A percentile compares a stretch with the other conserved stretches of the same genome.
Evolutionary conservation across 1,140 invertebrate species (phyloP).

Genomic region (Bombus haemorrhoidalis): DNA sequence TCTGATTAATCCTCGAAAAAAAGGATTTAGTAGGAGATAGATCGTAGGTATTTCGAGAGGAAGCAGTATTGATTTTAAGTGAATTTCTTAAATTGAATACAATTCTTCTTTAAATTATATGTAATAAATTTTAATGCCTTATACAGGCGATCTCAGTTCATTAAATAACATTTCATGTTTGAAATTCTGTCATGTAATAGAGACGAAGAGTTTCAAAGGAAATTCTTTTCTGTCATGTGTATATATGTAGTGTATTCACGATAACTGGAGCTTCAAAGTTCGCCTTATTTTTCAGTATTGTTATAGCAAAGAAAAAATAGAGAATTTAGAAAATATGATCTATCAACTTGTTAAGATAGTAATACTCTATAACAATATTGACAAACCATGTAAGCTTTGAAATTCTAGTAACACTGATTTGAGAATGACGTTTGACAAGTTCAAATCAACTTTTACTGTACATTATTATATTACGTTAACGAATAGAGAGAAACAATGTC

Average conservation of each 20-base stretch:
- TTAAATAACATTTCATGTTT: slow-evolving; percentile 45
- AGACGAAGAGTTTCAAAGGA: slow-evolving; percentile 45
- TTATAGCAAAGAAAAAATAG: neutral
- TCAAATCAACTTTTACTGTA: slow-evolving; percentile 43
- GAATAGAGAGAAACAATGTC: slow-evolving; percentile 36
- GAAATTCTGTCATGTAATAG: slow-evolving; percentile 35
- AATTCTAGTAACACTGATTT: slow-evolving; percentile 54
- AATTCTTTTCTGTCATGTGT: slow-evolving; percentile 47
- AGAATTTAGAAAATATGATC: slow-evolving; percentile 24
- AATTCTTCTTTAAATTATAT: slow-evolving; percentile 38
- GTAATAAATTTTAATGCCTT: slow-evolving; percentile 39
- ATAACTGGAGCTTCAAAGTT: slow-evolving; percentile 30
- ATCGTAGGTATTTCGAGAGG: slow-evolving; percentile 9
- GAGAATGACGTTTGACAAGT: slow-evolving; percentile 40
- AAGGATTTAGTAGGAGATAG: slow-evolving; percentile 23
- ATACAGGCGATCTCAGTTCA: slow-evolving; percentile 36
- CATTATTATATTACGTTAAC: slow-evolving; percentile 52
- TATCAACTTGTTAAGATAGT: slow-evolving; percentile 21
- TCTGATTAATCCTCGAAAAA: slow-evolving; percentile 34
- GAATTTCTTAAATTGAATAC: slow-evolving; percentile 42
- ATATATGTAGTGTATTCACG: slow-evolving; percentile 44
- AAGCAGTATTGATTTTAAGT: slow-evolving; percentile 38
- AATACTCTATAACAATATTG: slow-evolving; percentile 30
- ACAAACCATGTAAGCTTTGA: slow-evolving; percentile 36
- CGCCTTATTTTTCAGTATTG: slow-evolving; percentile 28